Base-by-base conservation (phyloP, 1,140 invertebrate species). In the Drosophila fuyamai region DNA sequence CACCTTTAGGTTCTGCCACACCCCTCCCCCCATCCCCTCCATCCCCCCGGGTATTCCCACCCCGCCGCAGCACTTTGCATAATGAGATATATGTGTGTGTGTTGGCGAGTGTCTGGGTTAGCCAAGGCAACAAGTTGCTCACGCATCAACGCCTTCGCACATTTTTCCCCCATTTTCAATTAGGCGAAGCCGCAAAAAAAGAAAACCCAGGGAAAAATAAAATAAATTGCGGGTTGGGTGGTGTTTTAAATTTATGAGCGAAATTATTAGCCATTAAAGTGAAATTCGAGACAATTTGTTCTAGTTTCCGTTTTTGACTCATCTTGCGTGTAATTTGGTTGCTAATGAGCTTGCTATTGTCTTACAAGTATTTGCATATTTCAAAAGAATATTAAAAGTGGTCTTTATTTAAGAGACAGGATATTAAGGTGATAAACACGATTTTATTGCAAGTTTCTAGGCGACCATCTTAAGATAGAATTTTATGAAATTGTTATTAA, bases 111-210 rank as follows among this genome's bases (percentile, higher is more conserved):
- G 29, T 46, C 51, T 14, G 32, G 23, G 14, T 38, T 10, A 29
- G 60, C 46, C 60, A 55, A 55, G 67, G 67, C 67, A 71, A 71
- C 67, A 71, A 71, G 67, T 71, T 71, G 62, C 79, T 73, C 76
- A 86, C 83, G 83, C 83, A 74, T 86, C 76, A 82, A 81, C 83
- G 83, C 83, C 76, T 53, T 79, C 57, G 54, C 83, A 73, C 79
- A 81, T 86, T 74, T 74, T 66, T 50, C 36, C 16, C 14, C n/a
- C 47, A 41, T 76, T 76, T 76, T 54, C 73, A 76, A 66, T 67
- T 71, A 68, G 67, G 51, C 44, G 47, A 68, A 63, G 29, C 47
- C 40, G 48, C 40, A 63, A 40, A 35, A 40, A 35, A 41, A 36
- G 23, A 23, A 41, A 36, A 8, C 16, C 7, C 14, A 43, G 9